Percentiles rank a stretch among this genome's conserved stretches.
These are phyloP conservation scores for Lymantria dispar DNA, from an alignment of 2,888 invertebrate species.

Conservation along the genomic window DNA sequence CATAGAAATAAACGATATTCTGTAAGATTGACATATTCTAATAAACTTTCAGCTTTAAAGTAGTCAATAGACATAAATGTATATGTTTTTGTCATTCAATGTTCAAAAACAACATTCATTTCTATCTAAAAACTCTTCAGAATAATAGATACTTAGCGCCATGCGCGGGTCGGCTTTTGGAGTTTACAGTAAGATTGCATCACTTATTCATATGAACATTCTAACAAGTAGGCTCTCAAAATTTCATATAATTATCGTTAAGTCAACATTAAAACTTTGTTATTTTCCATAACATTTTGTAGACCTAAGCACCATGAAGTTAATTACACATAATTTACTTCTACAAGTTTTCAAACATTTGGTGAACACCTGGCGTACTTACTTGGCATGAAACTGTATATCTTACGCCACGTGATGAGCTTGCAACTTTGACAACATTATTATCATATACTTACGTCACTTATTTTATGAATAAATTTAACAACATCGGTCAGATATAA, in stretches of 20 bases:
- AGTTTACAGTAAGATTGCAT: not conserved
- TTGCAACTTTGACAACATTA: not conserved
- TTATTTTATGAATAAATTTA: not conserved
- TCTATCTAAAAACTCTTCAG: too few species aligned
- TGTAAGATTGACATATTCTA: too few species aligned
- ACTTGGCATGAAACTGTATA: not conserved
- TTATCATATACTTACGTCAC: not conserved
- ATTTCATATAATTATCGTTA: not conserved
- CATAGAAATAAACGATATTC: too few species aligned
- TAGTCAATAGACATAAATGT: too few species aligned
- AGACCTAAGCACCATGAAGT: not conserved
- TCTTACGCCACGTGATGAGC: not conserved
- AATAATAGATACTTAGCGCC: too few species aligned
- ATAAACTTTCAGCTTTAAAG: too few species aligned
- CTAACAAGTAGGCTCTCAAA: not conserved
- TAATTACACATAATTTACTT: not conserved
- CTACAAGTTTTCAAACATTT: not conserved
- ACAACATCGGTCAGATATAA: too few species aligned
- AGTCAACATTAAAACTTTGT: slow-evolving; percentile 1
- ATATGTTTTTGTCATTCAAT: too few species aligned
- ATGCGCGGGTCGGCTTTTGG: too few species aligned
- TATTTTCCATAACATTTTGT: slow-evolving; percentile 12
- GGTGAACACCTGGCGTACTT: not conserved
- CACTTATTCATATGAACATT: not conserved
- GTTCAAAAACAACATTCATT: too few species aligned